Evolutionary conservation across 2,113 vertebrate species (phyloP), one percentile per base, ranked within the genome.

Genomic region (Aphelocoma coerulescens): DNA sequence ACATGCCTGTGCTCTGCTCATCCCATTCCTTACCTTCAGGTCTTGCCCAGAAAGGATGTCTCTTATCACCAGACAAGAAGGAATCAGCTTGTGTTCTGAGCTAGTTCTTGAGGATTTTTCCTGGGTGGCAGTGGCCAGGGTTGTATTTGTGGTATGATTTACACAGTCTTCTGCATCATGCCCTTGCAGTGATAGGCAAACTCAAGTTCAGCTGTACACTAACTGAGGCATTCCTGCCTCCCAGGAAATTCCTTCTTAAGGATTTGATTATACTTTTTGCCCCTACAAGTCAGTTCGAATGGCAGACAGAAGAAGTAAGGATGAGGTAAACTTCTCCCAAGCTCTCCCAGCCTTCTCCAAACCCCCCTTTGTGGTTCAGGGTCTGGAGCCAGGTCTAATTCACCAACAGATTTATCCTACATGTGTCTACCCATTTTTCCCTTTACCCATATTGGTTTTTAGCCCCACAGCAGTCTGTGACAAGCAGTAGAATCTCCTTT

Each of bases 1-100:
- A 32, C 27, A 5, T 52, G 65, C 18, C 18, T 69, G 37, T 69
- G 37, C 15, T 87, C 44, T 10, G 1, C 33, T 77, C 0, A 0
- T 59, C 77, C 58, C 32, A 41, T 46, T 90, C 49, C 28, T 84
- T 14, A 48, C 20, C 13, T 48, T 63, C 11, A 33, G 35, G 13
- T 30, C 23, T 32, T 76, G 65, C 48, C 10, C 20, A 35, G 52
- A 84, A 21, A 48, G 23, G 44, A 43, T 44, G 10, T 32, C 37
- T 68, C 43, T 68, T 80, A 61, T 19, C n/a, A 46, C 20, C 22
- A 77, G 65, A 85, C 90, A 55, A 77, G 30, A 35, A 68, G 23
- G 77, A 80, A 51, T 15, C 43, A 63, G 7, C 32, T 68, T 76
- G 26, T 37, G 24, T 65, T 87, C 59, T 61, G 65, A 69, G 49